A percentile compares a stretch with the other conserved stretches of the same genome.
Conservation (phyloP, 2,888 invertebrate genomes). For the Hyppa rectilinea region DNA sequence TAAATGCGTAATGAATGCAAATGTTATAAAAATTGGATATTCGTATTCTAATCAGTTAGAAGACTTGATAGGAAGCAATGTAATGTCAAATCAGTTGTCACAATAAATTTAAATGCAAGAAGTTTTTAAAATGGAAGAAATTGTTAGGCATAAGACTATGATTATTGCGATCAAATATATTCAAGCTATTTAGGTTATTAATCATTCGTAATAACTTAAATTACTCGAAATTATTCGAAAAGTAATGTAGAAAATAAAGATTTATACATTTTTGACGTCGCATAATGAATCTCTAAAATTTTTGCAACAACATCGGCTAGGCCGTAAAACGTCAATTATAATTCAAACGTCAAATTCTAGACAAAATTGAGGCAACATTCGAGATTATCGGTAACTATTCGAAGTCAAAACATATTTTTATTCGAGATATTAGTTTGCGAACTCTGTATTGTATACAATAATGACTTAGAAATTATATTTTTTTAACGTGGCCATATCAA, state of each 20-base stretch:
- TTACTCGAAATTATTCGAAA: neutral
- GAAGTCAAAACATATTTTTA: conserved; percentile 45
- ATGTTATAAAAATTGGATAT: neutral
- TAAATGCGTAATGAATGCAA: conserved; percentile 26
- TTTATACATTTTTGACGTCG: neutral
- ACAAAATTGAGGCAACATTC: conserved; percentile 48
- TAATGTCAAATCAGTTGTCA: neutral
- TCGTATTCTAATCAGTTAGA: neutral
- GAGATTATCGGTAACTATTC: conserved; percentile 51
- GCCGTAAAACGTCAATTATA: conserved; percentile 14
- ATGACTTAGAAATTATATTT: conserved; percentile 60
- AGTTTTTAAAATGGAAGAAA: conserved; percentile 26
- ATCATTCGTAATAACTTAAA: conserved; percentile 10
- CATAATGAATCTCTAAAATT: neutral
- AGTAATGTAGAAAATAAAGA: neutral
- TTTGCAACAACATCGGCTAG: conserved; percentile 18
- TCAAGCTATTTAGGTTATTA: neutral
- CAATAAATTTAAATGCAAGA: conserved; percentile 2
- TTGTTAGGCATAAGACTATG: neutral
- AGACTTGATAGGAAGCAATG: conserved; percentile 30
- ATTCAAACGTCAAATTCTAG: conserved; percentile 31
- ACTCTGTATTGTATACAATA: conserved; percentile 51
- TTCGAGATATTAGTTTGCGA: conserved; percentile 60
- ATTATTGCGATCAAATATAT: neutral
- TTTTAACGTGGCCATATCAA: conserved; percentile 48